Percentiles rank a stretch among this genome's conserved stretches.
Conservation (phyloP, 1,140 invertebrate species). For the Drosophila willistoni region DNA sequence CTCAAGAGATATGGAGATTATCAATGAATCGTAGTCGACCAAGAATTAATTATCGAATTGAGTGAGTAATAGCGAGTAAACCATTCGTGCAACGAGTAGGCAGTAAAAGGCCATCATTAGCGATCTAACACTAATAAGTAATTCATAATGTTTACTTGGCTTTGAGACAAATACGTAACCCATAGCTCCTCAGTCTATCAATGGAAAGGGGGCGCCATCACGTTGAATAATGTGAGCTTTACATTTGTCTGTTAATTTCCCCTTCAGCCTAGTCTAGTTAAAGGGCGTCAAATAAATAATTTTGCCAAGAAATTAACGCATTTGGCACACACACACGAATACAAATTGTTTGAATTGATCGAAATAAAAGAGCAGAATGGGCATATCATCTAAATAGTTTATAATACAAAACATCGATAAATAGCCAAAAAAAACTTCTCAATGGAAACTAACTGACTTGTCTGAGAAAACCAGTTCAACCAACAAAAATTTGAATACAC, state of each 20-base stretch:
- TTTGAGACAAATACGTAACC: conserved; percentile 6
- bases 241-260: conserved; percentile 27
- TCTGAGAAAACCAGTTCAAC: conserved; percentile 35
- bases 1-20: no score
- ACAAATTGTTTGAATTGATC: neutral
- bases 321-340: conserved; percentile 40
- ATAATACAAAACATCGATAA: conserved; percentile 44
- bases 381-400: conserved; percentile 9
- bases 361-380: conserved; percentile 8
- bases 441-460: conserved; percentile 49
- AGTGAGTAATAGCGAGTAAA: neutral
- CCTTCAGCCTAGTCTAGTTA: neutral
- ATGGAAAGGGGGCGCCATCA: conserved; percentile 2
- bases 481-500: conserved; percentile 49
- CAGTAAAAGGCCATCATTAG: conserved; percentile 19
- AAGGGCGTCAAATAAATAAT: conserved; percentile 27
- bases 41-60: neutral
- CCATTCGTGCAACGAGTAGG: neutral
- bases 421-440: conserved; percentile 32
- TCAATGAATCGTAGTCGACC: neutral
- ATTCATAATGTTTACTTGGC: neutral
- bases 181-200: neutral
- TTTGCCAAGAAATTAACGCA: conserved; percentile 43
- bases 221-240: conserved; percentile 1
- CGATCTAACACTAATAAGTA: neutral